These are phyloP conservation scores for Arion vulgaris DNA, from an alignment of 1,140 invertebrate species.

Conservation along the genomic window DNA sequence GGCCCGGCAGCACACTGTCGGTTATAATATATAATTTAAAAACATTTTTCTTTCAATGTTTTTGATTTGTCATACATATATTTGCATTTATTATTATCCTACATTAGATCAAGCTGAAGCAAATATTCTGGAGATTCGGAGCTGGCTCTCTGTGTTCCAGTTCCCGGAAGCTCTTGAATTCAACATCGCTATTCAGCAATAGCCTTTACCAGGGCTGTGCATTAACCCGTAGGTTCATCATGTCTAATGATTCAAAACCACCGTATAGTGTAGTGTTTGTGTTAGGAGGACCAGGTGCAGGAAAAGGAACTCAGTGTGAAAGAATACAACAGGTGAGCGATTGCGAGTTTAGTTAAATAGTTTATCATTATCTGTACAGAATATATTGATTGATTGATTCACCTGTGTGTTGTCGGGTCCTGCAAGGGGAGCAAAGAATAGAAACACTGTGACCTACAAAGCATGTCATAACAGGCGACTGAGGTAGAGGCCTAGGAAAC, in stretches of 20 bases:
- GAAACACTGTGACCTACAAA: no score
- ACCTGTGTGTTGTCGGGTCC: no score
- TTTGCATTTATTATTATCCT: no score
- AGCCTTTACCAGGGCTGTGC: not conserved
- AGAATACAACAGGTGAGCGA: slow-evolving; percentile 84
- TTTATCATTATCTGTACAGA: no score
- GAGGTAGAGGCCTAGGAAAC: no score
- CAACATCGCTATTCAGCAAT: not conserved
- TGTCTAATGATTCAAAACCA: not conserved
- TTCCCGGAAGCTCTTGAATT: not conserved
- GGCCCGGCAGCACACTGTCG: no score
- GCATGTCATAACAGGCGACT: no score
- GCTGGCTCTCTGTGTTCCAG: not conserved
- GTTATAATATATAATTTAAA: no score
- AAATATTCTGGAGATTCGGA: not conserved
- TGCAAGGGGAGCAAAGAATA: no score
- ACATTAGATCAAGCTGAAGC: not conserved
- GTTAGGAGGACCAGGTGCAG: slow-evolving; percentile 95
- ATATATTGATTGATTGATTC: no score
- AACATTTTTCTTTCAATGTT: no score
- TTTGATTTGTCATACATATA: no score
- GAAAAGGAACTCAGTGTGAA: slow-evolving; percentile 97
- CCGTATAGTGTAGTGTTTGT: slow-evolving; percentile 96
- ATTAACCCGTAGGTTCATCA: not conserved
- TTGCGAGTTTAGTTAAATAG: not conserved